Base-by-base conservation (phyloP, 2,888 invertebrate genomes). In the Lordiphosa andalusiaca region DNA sequence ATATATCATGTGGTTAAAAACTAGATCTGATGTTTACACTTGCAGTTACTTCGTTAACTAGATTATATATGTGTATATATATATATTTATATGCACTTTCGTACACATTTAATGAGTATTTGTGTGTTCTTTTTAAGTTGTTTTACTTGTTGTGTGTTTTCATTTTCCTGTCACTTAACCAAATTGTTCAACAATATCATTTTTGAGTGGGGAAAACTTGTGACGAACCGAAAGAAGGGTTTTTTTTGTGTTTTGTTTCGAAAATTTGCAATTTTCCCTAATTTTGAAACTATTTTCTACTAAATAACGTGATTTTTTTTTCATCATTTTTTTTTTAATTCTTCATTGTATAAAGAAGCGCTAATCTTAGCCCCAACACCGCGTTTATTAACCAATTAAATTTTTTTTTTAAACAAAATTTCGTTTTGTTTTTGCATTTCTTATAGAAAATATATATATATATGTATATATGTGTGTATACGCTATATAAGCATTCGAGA, bases 351-450 rank as follows among this genome's bases (percentile, higher is more conserved):
- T 72, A 80, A 82, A 77, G 82, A 78, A 74, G 64, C 53, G 67
- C 72, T 83, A 83, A 73, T 54, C 62, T 71, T 73, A 83, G 76
- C 77, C 75, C 63, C 81, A 71, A 83, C 81, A 81, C 81, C 81
- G 65, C 61, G 67, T 64, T 73, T 64, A 71, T 69, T 67, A 73
- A 80, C 66, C 82, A 78, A 78, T 81, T 60, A n/a, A n/a, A n/a
- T 16, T 16, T 16, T 59, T 60, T 40, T 44, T 52, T 66, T 66
- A 39, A 25, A 35, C 50, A 53, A 48, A 67, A 52, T 46, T 46
- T 67, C 53, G 13, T 23, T 49, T 48, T 59, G 40, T 9, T 42
- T 56, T 56, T 53, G 30, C 40, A 41, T 47, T 66, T 54, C 67
- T 61, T 62, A 68, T 52, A 80, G 57, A 61, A 81, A 67, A 35